Conservation (phyloP, 1,140 invertebrate genomes). For the Zaprionus lachaisei region DNA sequence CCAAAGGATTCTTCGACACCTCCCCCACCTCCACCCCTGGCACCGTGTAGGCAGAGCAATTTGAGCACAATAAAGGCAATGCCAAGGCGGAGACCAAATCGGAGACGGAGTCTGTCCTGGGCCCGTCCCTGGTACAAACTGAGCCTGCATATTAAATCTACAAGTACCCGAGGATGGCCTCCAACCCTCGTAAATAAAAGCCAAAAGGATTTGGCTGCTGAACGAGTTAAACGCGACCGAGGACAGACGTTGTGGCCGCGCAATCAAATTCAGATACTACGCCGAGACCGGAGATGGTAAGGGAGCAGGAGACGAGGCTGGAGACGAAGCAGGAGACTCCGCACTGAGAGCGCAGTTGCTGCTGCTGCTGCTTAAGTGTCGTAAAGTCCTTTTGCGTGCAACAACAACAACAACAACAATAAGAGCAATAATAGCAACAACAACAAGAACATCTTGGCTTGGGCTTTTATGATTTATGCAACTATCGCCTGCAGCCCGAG, state of each 20-base stretch:
- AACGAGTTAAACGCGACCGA: constrained; percentile 12
- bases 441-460: constrained; percentile 26
- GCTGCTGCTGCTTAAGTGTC: constrained; percentile 72
- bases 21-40: not conserved
- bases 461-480: constrained; percentile 81
- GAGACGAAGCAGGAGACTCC: not conserved
- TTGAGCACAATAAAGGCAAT: constrained; percentile 44
- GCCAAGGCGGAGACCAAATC: not conserved
- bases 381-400: constrained; percentile 68
- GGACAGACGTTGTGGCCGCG: constrained; percentile 62
- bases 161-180: constrained; percentile 25
- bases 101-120: not conserved
- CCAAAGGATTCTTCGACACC: constrained; percentile 15
- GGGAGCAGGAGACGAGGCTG: not conserved
- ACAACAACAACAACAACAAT: constrained; percentile 42
- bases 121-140: not conserved
- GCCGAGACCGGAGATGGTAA: not conserved
- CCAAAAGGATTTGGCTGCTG: constrained; percentile 42
- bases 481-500: constrained; percentile 75
- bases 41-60: constrained; percentile 33
- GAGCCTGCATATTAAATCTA: constrained; percentile 49
- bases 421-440: constrained; percentile 32
- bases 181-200: constrained; percentile 72
- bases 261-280: constrained; percentile 81
- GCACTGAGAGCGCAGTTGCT: constrained; percentile 5